These are phyloP conservation scores for Microcebus murinus DNA, from an alignment of 2,113 vertebrate species.

Conservation along the genomic window DNA sequence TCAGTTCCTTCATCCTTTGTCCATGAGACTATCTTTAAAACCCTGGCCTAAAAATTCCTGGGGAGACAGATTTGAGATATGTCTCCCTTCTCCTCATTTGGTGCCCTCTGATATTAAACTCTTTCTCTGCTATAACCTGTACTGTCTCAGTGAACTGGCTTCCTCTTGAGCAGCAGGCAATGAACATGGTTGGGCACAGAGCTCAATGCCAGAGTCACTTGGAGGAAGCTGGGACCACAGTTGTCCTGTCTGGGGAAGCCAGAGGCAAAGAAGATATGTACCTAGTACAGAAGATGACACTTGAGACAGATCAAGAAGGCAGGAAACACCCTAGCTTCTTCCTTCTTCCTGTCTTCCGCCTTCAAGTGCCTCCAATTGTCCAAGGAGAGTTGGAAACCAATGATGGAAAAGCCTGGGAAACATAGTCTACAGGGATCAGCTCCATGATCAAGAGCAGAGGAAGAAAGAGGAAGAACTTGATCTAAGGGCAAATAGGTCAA, in stretches of 20 bases:
- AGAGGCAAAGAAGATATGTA: neutral
- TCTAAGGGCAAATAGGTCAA: neutral
- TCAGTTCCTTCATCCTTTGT: too few relatives aligned
- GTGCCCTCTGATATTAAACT: too few relatives aligned
- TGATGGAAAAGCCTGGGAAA: neutral
- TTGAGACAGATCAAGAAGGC: neutral
- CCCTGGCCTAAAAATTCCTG: too few relatives aligned
- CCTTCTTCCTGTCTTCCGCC: neutral
- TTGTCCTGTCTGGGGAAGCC: neutral
- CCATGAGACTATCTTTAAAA: too few relatives aligned
- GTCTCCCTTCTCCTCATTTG: too few relatives aligned
- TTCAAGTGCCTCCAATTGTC: neutral
- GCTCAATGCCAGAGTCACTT: neutral
- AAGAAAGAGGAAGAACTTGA: neutral
- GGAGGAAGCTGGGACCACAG: neutral
- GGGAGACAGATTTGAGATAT: too few relatives aligned
- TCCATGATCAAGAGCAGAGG: neutral
- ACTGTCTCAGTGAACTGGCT: too few relatives aligned
- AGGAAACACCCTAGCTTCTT: neutral
- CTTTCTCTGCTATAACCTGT: too few relatives aligned
- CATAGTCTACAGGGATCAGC: neutral
- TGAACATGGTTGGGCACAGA: neutral
- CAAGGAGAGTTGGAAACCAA: neutral
- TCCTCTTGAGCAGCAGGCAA: too few relatives aligned
- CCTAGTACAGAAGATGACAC: neutral